Base-by-base conservation (phyloP, 1,140 invertebrate genomes). In the Metaphire vulgaris region DNA sequence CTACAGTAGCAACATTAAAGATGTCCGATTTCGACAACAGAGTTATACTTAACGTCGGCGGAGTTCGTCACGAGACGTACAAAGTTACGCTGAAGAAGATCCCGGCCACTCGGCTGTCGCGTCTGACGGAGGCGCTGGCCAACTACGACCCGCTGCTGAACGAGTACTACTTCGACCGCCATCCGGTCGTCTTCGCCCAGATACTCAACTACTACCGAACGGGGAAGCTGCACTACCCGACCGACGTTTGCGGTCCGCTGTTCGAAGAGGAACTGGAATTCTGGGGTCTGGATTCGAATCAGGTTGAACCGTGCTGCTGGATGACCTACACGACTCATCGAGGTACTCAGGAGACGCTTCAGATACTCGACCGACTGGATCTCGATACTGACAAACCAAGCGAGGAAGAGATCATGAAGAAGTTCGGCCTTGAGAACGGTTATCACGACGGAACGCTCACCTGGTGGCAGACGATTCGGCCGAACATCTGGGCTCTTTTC, bases 161-260 rank as follows among this genome's bases (percentile, higher is more conserved):
- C 87, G 96, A 99, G 87, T 99, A 98, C 89, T 99, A 98, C 90
- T 99, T 99, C 87, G 96, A 99, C 87, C 87, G 96, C 79, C 96
- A 99, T 88, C 96, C 97, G 0, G 96, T 95, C 1, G 96, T 99
- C 78, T 99, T 99, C 87, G 96, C 94, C 69, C 85, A 73, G 72
- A 90, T 93, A 93, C 88, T 92, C 70, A 92, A 93, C 84, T 92
- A 92, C 82, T 92, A 93, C 86, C 92, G 96, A 81, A 98, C 95
- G 30, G 96, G 96, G 34, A 98, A 98, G 85, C 90, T 98, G 33
- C 96, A 99, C 86, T 98, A 98, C 88, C 96, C 96, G 1, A 97
- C 95, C 29, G 93, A 99, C 84, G 95, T 99, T 1, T 99, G 97
- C 83, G 96, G 96, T 33, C 97, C 96, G 31, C 89, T 99, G 70